Evolutionary conservation across 2,113 vertebrate species (phyloP), one percentile per base, ranked within the genome.

Genomic region (Heterotis niloticus): DNA sequence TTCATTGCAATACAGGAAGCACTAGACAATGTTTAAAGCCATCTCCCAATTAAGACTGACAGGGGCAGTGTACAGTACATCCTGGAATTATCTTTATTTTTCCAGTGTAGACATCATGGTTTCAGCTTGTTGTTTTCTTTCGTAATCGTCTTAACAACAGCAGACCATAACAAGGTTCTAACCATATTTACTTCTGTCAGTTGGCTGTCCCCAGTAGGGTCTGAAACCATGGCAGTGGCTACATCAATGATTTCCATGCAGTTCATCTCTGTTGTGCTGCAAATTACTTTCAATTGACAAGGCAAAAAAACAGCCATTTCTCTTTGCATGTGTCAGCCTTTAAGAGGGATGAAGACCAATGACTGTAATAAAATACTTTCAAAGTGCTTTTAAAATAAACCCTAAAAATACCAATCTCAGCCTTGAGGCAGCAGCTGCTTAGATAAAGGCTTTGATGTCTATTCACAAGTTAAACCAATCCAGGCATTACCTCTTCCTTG

Each of bases 321-420:
- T 51, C 52, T 34, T 73, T 52, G n/a, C 16, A 10, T 23, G 23
- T 51, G 64, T 65, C 64, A 23, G 64, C n/a, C n/a, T 0, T n/a
- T 54, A 12, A n/a, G 52, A 12, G 52, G n/a, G 71, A 74, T 26
- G 54, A 51, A 26, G 71, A 28, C 7, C 4, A 24, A 44, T 10
- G 52, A 54, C 71, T 24, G 54, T 54, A 74, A 59, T 74, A 59
- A 57, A 23, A 74, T 23, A 11, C 1, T 57, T n/a, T 28, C n/a
- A 74, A 74, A 26, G 24, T 17, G 52, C 23, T 74, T 74, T 74
- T 59, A 23, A 74, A 56, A 54, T 24, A 56, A 72, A 74, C 56
- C 20, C 71, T 74, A 74, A 74, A 74, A 74, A 74, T 74, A 74
- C 13, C 51, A 14, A 74, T 23, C 69, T 74, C 71, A 74, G 71